These are phyloP conservation scores for Arenicola marina DNA, from an alignment of 2,888 invertebrate species.

Conservation along the genomic window DNA sequence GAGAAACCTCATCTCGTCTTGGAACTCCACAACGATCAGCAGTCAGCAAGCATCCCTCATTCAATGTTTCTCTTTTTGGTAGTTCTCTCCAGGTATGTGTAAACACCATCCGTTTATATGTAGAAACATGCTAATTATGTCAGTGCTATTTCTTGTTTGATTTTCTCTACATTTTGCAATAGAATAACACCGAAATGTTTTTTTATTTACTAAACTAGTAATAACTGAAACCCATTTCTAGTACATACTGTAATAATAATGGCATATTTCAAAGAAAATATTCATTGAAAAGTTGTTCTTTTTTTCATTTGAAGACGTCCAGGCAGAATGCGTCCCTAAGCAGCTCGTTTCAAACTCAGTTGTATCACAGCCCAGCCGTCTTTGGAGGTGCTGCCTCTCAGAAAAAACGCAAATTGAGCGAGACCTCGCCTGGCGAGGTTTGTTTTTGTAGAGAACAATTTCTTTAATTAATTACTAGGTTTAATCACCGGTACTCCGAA, in stretches of 20 bases:
- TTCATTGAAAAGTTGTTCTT: neutral
- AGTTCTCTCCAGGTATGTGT: conserved; percentile 40
- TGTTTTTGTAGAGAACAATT: neutral
- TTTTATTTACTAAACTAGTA: no score
- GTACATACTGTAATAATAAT: no score
- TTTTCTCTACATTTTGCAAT: no score
- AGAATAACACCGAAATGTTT: no score
- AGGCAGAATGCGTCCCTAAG: neutral
- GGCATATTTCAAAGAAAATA: neutral
- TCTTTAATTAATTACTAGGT: no score
- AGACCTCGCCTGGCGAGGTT: conserved; percentile 46
- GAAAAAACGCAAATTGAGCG: conserved; percentile 35
- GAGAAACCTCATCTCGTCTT: neutral
- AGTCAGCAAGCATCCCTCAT: conserved; percentile 16
- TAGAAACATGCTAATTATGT: no score
- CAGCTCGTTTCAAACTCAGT: conserved; percentile 19
- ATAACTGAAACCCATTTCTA: no score
- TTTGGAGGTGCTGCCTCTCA: conserved; percentile 56
- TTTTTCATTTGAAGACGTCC: neutral
- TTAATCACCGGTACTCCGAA: no score
- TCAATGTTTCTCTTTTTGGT: conserved; percentile 42
- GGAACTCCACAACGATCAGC: conserved; percentile 20
- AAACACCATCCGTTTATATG: neutral
- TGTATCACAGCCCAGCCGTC: conserved; percentile 55
- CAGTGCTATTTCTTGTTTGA: no score